Base-by-base conservation (phyloP, 2,888 invertebrate species). In the Drosophila falleni region DNA sequence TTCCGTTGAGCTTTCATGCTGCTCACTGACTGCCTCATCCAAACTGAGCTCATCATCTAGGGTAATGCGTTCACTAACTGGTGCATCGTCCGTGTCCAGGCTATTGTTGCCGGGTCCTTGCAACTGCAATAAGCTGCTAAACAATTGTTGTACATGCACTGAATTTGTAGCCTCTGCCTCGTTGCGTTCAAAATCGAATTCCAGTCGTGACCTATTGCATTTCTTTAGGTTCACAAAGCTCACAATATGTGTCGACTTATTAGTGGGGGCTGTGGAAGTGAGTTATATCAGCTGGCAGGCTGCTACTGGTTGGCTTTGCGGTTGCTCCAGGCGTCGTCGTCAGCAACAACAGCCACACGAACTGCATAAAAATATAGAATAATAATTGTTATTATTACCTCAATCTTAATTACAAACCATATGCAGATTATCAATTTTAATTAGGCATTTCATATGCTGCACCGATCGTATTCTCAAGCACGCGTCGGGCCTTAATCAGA, bases 141-240 rank as follows among this genome's bases (percentile, higher is more conserved):
- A 87, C 0, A 90, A 62, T 53, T 85, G 80, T 23, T 88, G 81
- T 26, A 88, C 73, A 10, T 51, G 80, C 55, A 37, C 78, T 53
- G 71, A 83, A n/a, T 73, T 74, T 13, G 60, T 77, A 35, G 76
- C 74, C 62, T 90, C 79, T 3, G 73, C 71, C 42, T 73, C 76
- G 15, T 78, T 87, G 19, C 73, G 89, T 49, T 88, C 82, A 58
- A 84, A 83, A 51, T 91, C 88, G 51, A 90, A 90, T 50, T 90
- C 90, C 19, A 79, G 72, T 5, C 71, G 77, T 8, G 61, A 58
- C 13, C 39, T 69, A 5, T n/a, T 19, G 0, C 37, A 46, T 41
- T 76, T 70, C 23, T 71, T 79, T 37, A 75, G 78, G 54, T 81
- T 72, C 4, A 90, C 81, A 60, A 83, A 90, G 68, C 85, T 91